Evolutionary conservation across 1,140 invertebrate genomes (phyloP), one percentile per base, ranked within the genome.

Genomic region (Asobara japonica): DNA sequence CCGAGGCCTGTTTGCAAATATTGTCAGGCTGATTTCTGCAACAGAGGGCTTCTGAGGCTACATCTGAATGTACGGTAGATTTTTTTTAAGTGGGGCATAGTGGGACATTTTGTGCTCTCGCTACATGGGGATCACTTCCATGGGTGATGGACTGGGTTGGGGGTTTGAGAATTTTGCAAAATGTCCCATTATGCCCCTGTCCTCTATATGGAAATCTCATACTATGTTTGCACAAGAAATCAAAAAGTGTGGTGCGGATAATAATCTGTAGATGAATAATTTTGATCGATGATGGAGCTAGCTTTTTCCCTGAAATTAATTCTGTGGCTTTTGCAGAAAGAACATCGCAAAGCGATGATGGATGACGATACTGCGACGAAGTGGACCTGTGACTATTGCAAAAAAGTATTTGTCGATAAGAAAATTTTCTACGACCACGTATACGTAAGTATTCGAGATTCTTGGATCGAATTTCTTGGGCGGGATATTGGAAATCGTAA

Each of bases 331-430:
- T 56, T 56, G 22, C 51, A 56, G 51, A 56, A 56, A 22, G 51
- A 56, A 20, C 51, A 56, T 56, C 51, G 51, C 10, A 8, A 56
- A 5, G 22, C 3, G 1, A 56, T 56, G 51, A 56, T 56, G 51
- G 51, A 56, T 2, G 51, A 56, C 18, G 22, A 25, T 0, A 13
- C 2, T 22, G 22, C 25, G 22, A 22, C 3, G 22, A 56, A 56
- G 22, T 18, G 22, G 22, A 27, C 10, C 18, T 56, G 68, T 38
- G 51, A 16, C 8, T 29, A 41, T 10, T 69, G 68, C 31, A 22
- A 20, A 8, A 69, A 69, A 33, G 48, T 69, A 31, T 69, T 69
- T 61, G 68, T 69, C 30, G 68, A 69, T 27, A 48, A 69, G 27
- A 33, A 69, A 29, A 51, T 60, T 16, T 69, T 16, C 48, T 51